Evolutionary conservation across 2,113 vertebrate genomes (phyloP), one percentile per base, ranked within the genome.

Genomic region (Camelus dromedarius): DNA sequence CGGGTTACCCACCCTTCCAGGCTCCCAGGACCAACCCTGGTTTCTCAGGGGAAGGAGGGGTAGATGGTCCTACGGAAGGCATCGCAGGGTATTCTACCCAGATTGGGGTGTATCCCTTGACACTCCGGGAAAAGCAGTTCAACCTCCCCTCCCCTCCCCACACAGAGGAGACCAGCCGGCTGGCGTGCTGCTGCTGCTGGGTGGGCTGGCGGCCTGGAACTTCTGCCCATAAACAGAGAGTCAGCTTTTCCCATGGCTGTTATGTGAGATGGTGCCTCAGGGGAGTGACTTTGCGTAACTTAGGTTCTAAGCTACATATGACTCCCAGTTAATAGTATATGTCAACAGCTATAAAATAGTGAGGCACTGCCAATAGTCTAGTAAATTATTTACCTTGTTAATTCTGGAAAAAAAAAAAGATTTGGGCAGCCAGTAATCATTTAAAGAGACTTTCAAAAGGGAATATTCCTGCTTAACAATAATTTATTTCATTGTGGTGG

Each of bases 301-400:
- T 95, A 62, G 56, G 52, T 58, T 32, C 69, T 70, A 28, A 70
- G n/a, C 72, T 79, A 56, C 38, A n/a, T 42, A 19, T 70, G 50
- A 72, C 88, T 84, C 18, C 22, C 73, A 64, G 22, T 48, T 90
- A 69, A 88, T 62, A 87, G 69, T 50, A 5, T 58, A 13, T 84
- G 85, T 94, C 84, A 97, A 84, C 52, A 81, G 84, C 89, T 93
- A 69, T 28, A 88, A 95, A 90, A 73, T 28, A 26, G 14, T 38
- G 26, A 62, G 54, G 10, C 6, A 32, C 66, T 60, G 20, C n/a
- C 10, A 30, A 56, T 32, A 38, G 22, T 32, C 32, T 73, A 62
- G 32, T 87, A 52, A 92, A 81, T 95, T 89, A 94, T 93, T 96
- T 94, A 87, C 66, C 48, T 92, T 38, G 26, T 35, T 89, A 62